phyloP scores from a whole-genome alignment of 2,888 invertebrate genomes.

The Mechanitis messenoides region DNA sequence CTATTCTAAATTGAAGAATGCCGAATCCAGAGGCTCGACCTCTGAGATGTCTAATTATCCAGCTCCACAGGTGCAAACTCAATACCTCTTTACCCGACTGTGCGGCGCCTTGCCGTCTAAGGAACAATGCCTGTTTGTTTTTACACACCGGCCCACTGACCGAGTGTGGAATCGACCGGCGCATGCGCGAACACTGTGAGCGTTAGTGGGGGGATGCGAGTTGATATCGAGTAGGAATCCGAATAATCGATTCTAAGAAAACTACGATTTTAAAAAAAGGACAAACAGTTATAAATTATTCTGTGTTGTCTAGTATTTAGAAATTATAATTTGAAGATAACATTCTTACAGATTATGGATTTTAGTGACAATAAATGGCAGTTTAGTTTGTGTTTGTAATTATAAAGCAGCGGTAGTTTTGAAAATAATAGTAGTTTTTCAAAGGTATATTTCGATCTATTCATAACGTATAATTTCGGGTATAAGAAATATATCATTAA shows the following conservation, averaged over 20 bases:
- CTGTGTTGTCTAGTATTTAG: too few relatives aligned
- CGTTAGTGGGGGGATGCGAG: conserved; percentile 21
- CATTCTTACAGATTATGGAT: too few relatives aligned
- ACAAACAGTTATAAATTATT: too few relatives aligned
- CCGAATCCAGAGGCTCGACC: neutral
- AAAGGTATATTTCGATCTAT: too few relatives aligned
- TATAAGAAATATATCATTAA: neutral
- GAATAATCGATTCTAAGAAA: conserved; percentile 5
- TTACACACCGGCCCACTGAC: conserved; percentile 70
- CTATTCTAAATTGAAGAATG: neutral
- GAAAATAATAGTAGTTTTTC: too few relatives aligned
- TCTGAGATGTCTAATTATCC: conserved; percentile 6
- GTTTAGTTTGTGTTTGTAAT: too few relatives aligned
- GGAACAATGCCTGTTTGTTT: conserved; percentile 70
- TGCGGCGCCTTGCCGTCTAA: conserved; percentile 67
- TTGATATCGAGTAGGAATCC: neutral
- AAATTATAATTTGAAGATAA: too few relatives aligned
- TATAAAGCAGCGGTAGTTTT: too few relatives aligned
- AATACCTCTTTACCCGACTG: conserved; percentile 46
- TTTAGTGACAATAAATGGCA: too few relatives aligned
- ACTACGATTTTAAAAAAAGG: too few relatives aligned
- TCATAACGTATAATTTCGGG: too few relatives aligned
- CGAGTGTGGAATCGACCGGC: conserved; percentile 72
- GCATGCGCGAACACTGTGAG: conserved; percentile 51
- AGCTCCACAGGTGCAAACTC: conserved; percentile 57